Base-by-base conservation (phyloP, 2,888 invertebrate species). In the Brenthis ino region DNA sequence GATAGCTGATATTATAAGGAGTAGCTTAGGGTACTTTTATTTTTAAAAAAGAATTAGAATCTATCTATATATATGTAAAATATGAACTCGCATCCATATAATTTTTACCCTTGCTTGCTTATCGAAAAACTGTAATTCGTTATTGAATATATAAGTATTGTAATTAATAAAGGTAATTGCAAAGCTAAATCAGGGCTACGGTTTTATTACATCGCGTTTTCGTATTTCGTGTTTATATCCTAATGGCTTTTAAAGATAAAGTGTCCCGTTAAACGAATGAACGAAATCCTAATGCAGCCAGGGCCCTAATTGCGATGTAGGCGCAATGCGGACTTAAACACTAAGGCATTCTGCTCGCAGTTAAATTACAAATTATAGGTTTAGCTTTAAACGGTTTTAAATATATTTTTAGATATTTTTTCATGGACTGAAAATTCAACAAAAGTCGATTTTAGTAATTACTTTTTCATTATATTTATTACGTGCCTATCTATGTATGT, bases 231-330 rank as follows among this genome's bases (percentile, higher is more conserved):
- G 47, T 79, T 83, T 83, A 82, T 80, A 77, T 71, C 75, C 72
- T 81, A 84, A 85, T 81, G 79, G 81, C 75, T 79, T 20, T 51
- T 79, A 82, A 79, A 73, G 76, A 66, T 66, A 76, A 76, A 77
- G 77, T 77, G 78, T 77, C 82, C 77, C 66, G 60, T 82, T 83
- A 78, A 80, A 77, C 75, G 80, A 78, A 83, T 85, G 83, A 84
- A 83, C 82, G 81, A 79, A 81, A 82, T 83, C 81, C 82, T 84
- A 80, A 84, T 79, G 82, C 80, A 80, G 78, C 81, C 79, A 80
- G 77, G 77, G 77, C 78, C 80, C 79, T 85, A 86, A 86, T 86
- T 84, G 81, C 82, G 76, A 75, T 79, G 82, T 77, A 79, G 78
- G 76, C 77, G 76, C 64, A 64, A 61, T 48, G 67, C 64, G 67